Evolutionary conservation across 2,797 vertebrate genomes (phyloP).

Genomic region (Hylomyscus alleni): DNA sequence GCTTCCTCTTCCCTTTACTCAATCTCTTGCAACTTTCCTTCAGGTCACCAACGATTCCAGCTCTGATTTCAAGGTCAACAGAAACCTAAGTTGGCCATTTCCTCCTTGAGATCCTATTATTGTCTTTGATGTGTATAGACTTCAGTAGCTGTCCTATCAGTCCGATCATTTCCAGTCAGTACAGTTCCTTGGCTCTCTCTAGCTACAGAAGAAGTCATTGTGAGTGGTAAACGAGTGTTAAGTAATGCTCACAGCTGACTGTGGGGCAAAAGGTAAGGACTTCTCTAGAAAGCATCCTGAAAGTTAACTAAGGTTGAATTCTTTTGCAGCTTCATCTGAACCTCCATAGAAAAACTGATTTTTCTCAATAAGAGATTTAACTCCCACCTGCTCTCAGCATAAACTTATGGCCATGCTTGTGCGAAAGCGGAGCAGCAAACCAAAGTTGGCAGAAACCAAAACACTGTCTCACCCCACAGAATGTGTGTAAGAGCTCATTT

Average conservation of each 20-base stretch:
- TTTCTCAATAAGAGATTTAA: constrained; percentile 33
- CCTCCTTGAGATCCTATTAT: neutral
- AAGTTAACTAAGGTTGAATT: constrained; percentile 44
- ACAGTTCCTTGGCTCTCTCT: neutral
- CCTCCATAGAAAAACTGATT: constrained; percentile 42
- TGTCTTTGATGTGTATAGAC: neutral
- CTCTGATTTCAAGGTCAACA: constrained; percentile 18
- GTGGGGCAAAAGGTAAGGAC: neutral
- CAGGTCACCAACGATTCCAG: neutral
- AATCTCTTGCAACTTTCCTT: constrained; percentile 33
- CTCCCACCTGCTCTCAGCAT: neutral
- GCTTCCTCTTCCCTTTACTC: constrained; percentile 23
- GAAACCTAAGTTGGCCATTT: neutral
- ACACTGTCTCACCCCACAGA: neutral
- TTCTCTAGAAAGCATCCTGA: neutral
- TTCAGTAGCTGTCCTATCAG: neutral
- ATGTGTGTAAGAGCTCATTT: neutral
- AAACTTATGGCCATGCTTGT: neutral
- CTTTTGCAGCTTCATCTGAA: neutral
- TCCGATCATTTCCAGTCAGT: neutral
- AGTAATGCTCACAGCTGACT: neutral
- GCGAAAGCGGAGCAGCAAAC: neutral
- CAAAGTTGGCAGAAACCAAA: constrained; percentile 21
- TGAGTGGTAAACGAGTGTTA: neutral
- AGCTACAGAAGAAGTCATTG: neutral